Evolutionary conservation across 23 tunicate species (phyloP).

Genomic region (Corella eumyota): DNA sequence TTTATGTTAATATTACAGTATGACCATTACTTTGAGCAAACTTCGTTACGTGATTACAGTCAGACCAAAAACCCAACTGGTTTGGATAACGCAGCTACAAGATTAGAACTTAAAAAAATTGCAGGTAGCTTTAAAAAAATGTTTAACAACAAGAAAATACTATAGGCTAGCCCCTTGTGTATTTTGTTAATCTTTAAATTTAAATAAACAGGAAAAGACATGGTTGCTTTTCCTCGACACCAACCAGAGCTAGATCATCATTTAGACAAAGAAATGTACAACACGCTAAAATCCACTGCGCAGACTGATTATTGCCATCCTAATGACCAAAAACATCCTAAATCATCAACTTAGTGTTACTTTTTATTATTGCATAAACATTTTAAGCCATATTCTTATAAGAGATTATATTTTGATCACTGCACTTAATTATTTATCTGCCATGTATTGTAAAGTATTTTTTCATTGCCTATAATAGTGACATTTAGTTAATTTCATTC

Average conservation of each 20-base stretch:
- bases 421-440: no score
- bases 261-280: constrained; percentile 34
- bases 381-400: no score
- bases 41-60: constrained; percentile 50
- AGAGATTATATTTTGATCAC: no score
- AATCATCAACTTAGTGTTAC: neutral
- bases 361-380: no score
- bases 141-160: no score
- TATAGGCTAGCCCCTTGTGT: no score
- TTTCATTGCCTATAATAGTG: no score
- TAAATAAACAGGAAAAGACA: constrained; percentile 44
- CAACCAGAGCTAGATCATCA: constrained; percentile 84
- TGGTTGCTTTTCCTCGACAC: constrained; percentile 82
- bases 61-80: constrained; percentile 1
- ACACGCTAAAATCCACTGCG: constrained; percentile 59
- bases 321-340: constrained; percentile 31
- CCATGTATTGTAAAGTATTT: no score
- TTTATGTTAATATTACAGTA: constrained; percentile 48
- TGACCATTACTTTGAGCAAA: constrained; percentile 67
- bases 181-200: no score
- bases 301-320: constrained; percentile 55
- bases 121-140: constrained; percentile 48
- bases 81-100: constrained; percentile 13
- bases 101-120: constrained; percentile 13
- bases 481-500: no score